Conservation (phyloP, 2,888 invertebrate species). For the Mylabris sibirica region DNA sequence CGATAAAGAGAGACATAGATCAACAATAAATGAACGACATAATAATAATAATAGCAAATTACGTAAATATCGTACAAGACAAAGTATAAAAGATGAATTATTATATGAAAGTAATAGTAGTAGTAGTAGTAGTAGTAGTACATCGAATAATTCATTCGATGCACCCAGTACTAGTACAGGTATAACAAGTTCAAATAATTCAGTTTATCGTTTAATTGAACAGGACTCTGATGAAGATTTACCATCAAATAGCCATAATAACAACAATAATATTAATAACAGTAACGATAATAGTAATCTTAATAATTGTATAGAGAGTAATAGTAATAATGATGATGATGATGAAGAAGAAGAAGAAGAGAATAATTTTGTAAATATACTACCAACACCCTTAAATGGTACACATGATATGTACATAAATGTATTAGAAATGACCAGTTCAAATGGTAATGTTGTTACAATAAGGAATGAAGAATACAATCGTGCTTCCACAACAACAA, state of each 20-base stretch:
- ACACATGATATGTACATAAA: conserved; percentile 59
- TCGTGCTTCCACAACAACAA: conserved; percentile 36
- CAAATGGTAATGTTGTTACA: conserved; percentile 64
- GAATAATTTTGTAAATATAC: conserved; percentile 65
- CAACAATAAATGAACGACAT: conserved; percentile 32
- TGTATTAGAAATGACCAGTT: conserved; percentile 55
- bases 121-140: conserved; percentile 22
- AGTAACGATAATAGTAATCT: conserved; percentile 35
- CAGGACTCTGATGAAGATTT: conserved; percentile 70
- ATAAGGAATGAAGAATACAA: conserved; percentile 55
- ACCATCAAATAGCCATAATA: conserved; percentile 39
- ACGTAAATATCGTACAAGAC: conserved; percentile 51
- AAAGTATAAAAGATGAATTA: conserved; percentile 46
- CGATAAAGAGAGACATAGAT: conserved; percentile 39
- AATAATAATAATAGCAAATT: conserved; percentile 20
- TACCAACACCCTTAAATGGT: conserved; percentile 69
- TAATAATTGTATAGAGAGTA: conserved; percentile 35
- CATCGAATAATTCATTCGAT: conserved; percentile 63
- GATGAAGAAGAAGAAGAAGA: conserved; percentile 43
- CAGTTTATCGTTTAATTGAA: conserved; percentile 61
- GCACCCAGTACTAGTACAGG: conserved; percentile 75
- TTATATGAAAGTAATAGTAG: conserved; percentile 39
- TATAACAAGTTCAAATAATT: conserved; percentile 53
- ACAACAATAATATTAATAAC: conserved; percentile 36
- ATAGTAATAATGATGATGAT: conserved; percentile 32